Evolutionary conservation across 2,113 vertebrate species (phyloP), one percentile per base, ranked within the genome.

Genomic region (Pelvicachromis taeniatus): DNA sequence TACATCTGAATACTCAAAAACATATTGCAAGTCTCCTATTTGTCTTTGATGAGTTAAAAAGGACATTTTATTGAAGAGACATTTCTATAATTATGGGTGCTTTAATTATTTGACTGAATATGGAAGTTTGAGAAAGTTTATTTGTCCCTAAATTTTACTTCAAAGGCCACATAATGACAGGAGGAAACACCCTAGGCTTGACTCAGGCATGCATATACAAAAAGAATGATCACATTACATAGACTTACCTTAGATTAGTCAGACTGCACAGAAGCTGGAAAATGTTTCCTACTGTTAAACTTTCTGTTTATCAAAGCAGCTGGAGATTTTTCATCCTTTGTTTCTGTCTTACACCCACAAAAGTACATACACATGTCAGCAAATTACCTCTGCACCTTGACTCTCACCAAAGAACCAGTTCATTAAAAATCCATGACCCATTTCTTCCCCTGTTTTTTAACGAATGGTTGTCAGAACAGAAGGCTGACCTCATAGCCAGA

Each of bases 351-450:
- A 33, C 55, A 61, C 10, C 38, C 29, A 14, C 40, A 13, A 45
- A 23, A 5, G n/a, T 31, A 70, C 42, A 16, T 42, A 82, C 29
- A 33, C 40, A 59, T 14, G 35, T 31, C 80, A 81, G 80, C 16
- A 29, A 75, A 85, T 84, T 70, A 83, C 77, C 80, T 68, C 82
- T 84, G 78, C 68, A 85, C 29, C 70, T 31, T 83, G 68, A 58
- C 35, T 78, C 54, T 75, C 31, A 55, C 78, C 33, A 58, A 80
- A 82, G 83, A 58, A 53, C 61, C 53, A 63, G n/a, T 56, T 82
- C 92, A 86, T 92, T 92, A 92, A 93, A 91, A 85, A 91, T 23
- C 45, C 73, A 92, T 85, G 75, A 85, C 45, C 50, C 6, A 16
- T 81, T 65, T 35, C 38, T 70, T 13, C 17, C 6, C 13, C 7